Evolutionary conservation across 2,113 vertebrate species (phyloP).

Genomic region (Halichoerus grypus): DNA sequence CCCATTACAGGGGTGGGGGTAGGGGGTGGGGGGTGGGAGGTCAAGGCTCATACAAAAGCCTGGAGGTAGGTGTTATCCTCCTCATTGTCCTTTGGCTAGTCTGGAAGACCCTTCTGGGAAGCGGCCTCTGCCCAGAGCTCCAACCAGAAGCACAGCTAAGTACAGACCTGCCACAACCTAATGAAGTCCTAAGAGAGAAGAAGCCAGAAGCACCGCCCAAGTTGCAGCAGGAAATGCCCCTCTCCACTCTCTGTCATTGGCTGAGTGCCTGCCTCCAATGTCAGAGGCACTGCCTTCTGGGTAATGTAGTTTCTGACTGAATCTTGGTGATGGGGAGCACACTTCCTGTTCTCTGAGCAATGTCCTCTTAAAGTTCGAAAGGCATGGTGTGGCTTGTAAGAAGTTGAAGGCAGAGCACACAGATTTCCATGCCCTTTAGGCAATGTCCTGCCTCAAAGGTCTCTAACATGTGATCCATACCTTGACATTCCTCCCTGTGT

Average conservation of each 20-base stretch:
- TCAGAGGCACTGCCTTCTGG: neutral
- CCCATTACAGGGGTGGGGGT: no score
- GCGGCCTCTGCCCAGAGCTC: fast-evolving
- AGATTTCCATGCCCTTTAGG: neutral
- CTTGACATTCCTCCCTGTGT: neutral
- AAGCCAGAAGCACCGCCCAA: neutral
- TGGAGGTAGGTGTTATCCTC: neutral
- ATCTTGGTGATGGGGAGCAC: neutral
- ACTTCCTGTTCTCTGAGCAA: neutral
- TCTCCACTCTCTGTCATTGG: fast-evolving
- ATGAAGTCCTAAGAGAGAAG: fast-evolving
- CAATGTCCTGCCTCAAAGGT: no score
- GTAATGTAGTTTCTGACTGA: constrained; percentile 26
- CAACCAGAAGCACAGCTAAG: fast-evolving
- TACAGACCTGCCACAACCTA: fast-evolving
- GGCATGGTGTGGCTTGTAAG: neutral
- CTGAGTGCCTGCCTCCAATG: neutral
- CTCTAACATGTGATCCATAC: neutral
- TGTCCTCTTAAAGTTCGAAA: neutral
- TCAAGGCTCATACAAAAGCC: no score
- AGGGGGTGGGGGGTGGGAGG: no score
- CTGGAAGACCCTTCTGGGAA: neutral
- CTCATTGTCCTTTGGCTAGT: neutral
- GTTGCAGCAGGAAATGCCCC: no score
- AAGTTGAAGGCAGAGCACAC: neutral